These are phyloP conservation scores for Pinctada fucata DNA, from an alignment of 2,888 invertebrate species.

Conservation along the genomic window DNA sequence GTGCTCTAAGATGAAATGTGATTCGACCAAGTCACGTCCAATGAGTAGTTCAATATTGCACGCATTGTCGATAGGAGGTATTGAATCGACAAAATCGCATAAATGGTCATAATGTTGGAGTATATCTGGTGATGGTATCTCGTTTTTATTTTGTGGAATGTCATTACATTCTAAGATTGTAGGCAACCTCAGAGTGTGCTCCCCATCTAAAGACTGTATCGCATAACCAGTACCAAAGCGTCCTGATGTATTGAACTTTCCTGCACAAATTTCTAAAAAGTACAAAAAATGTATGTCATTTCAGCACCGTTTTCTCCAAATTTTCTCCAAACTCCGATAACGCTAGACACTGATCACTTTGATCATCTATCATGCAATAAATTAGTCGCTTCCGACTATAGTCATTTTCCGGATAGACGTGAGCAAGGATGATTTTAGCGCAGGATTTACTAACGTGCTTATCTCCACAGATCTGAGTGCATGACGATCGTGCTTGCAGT, in stretches of 20 bases:
- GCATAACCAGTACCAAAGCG: constrained; percentile 26
- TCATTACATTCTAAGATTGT: constrained; percentile 34
- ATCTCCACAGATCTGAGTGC: constrained; percentile 30
- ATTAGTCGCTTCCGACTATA: neutral
- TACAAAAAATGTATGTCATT: constrained; percentile 31
- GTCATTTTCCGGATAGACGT: constrained; percentile 5
- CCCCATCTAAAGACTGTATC: constrained; percentile 33
- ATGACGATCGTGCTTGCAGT: constrained; percentile 7
- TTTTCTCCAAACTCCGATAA: constrained; percentile 25
- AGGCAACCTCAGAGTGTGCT: constrained; percentile 19
- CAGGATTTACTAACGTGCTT: constrained; percentile 21
- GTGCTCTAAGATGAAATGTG: constrained; percentile 38
- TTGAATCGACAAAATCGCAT: constrained; percentile 20
- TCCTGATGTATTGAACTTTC: constrained; percentile 28
- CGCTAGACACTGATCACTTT: constrained; percentile 32
- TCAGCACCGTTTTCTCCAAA: constrained; percentile 15
- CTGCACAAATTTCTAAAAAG: constrained; percentile 45
- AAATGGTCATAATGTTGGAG: constrained; percentile 34
- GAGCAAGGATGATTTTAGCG: constrained; percentile 28
- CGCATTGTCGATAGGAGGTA: constrained; percentile 36
- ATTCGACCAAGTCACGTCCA: constrained; percentile 35
- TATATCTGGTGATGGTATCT: constrained; percentile 35
- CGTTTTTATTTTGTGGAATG: constrained; percentile 33
- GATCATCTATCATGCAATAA: constrained; percentile 32
- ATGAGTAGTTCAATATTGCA: constrained; percentile 36